Base-by-base conservation (phyloP, 2,888 invertebrate genomes). In the Oligia latruncula region DNA sequence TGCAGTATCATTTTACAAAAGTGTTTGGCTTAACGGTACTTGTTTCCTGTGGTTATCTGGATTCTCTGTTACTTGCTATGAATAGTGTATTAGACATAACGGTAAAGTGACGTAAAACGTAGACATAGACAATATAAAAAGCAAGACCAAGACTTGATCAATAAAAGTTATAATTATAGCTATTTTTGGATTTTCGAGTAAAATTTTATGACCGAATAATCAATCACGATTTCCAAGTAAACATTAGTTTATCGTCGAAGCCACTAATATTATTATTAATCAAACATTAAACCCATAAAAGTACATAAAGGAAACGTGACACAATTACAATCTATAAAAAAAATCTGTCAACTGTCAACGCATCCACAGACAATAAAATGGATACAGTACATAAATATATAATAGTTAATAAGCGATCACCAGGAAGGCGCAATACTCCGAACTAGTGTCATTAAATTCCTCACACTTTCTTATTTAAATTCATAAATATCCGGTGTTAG, bases 391-490 rank as follows among this genome's bases (percentile, higher is more conserved):
- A 94, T 93, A 95, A 93, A 94, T 87, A 86, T 86, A 94, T 94
- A 94, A 94, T 94, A 94, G 94, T 93, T 93, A 94, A 91, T 93
- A 94, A 93, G 91, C 93, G 91, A 93, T 92, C 90, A 93, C 93
- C 92, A 92, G 92, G 92, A 92, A 92, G 91, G 91, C 90, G 88
- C 90, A 88, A 89, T 95, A 95, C 94, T 92, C 91, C 93, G 94
- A 95, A 95, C 91, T 91, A 86, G 91, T 92, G 93, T 94, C 95
- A 97, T 96, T 96, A 96, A 95, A 97, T 96, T 96, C 96, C 95
- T 95, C 95, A 95, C 97, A 96, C 96, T 96, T 96, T 96, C 96
- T 95, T 95, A 96, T 97, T 96, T 95, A 95, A 96, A 97, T 97
- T 96, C 96, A 96, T 97, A 96, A 96, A 96, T 97, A 96, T 97